Evolutionary conservation across 2,113 vertebrate species (phyloP), one percentile per base, ranked within the genome.

Genomic region (Dunckerocampus dactyliophorus): DNA sequence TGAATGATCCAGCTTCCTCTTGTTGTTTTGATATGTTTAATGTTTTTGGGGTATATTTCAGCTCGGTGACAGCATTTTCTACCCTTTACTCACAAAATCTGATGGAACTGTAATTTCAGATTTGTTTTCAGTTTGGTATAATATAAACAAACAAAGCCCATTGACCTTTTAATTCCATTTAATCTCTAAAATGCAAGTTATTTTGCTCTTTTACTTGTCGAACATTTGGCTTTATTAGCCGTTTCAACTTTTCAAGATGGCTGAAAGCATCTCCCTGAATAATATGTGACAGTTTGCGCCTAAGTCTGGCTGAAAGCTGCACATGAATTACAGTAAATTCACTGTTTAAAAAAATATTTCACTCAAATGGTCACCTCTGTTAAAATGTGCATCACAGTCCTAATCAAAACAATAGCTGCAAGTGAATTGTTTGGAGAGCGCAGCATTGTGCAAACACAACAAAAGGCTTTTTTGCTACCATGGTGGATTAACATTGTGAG

Each of bases 361-460:
- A 47, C 47, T 61, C n/a, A 31, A 11, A 19, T 69, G 56, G 53
- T 54, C 39, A 9, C 24, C 54, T 48, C 11, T n/a, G 37, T 17
- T 56, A 72, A n/a, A 60, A 65, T 46, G 20, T 34, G 21, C 43
- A 51, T 63, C 59, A 56, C n/a, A 43, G 39, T 78, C 21, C 67
- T 48, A 71, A 74, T 63, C 60, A 62, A 28, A 75, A 81, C 74
- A 77, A 77, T 42, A 16, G 56, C 5, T 6, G 73, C n/a, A 31
- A 47, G 47, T 50, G n/a, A 64, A 73, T 72, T 54, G 57, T 75
- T 80, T 65, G 51, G 60, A 57, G 62, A 59, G n/a, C 37, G 67
- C 64, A 47, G 70, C 67, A 66, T 76, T 60, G 45, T 62, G 62
- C 62, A 73, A 37, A 68, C 57, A 72, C 74, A 69, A 72, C 70